These are phyloP conservation scores for Manis pentadactyla DNA, from an alignment of 2,797 vertebrate species.

Conservation along the genomic window DNA sequence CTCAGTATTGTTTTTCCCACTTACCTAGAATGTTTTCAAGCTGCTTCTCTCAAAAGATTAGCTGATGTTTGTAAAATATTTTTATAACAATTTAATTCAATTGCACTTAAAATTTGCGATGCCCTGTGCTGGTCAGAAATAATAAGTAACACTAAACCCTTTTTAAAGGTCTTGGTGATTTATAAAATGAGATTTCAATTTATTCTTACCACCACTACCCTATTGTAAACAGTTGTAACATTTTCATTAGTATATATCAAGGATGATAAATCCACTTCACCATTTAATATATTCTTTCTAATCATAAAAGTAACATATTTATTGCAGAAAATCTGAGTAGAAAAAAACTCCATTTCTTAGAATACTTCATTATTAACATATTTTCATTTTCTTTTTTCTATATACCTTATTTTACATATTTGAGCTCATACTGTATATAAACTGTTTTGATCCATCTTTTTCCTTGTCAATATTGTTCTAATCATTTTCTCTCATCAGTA, in stretches of 20 bases:
- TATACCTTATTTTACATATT: background rate
- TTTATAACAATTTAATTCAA: background rate
- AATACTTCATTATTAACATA: background rate
- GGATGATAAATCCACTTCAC: background rate
- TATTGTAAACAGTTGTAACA: background rate
- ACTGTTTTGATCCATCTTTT: background rate
- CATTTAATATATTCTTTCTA: background rate
- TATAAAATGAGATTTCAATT: background rate
- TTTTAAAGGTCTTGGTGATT: background rate
- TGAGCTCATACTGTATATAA: background rate
- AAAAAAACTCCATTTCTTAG: background rate
- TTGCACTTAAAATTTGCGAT: background rate
- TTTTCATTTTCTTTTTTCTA: background rate
- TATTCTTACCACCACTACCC: background rate
- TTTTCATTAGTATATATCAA: background rate
- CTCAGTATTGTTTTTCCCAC: background rate
- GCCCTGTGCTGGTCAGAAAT: background rate
- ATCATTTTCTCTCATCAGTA: slow-evolving; percentile 11
- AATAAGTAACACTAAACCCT: background rate
- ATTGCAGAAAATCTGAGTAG: background rate
- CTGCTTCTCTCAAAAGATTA: slow-evolving; percentile 30
- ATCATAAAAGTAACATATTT: slow-evolving; percentile 33
- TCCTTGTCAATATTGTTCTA: background rate
- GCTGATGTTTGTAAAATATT: slow-evolving; percentile 24
- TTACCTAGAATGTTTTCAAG: background rate